Evolutionary conservation across 1,140 invertebrate species (phyloP).

Genomic region (Geopemphigus sp.): DNA sequence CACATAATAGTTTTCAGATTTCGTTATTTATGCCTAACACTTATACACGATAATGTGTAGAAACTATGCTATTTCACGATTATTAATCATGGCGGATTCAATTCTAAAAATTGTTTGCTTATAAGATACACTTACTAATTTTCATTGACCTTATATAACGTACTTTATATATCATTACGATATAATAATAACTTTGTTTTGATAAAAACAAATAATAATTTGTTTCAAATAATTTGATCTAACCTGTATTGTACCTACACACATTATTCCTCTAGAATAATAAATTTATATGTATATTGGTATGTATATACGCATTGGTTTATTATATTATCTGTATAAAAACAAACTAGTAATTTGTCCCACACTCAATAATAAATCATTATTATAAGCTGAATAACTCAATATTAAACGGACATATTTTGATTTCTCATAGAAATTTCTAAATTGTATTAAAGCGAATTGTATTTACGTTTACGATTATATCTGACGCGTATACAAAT

Average conservation of each 20-base stretch:
- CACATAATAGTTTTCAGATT: background rate
- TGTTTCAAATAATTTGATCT: no score
- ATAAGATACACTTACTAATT: background rate
- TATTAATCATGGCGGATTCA: background rate
- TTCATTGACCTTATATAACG: background rate
- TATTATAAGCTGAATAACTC: no score
- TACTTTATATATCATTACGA: background rate
- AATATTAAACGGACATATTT: no score
- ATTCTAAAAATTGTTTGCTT: background rate
- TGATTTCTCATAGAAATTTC: no score
- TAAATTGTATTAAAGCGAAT: no score
- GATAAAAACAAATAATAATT: no score
- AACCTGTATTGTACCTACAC: no score
- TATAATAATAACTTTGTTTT: conserved; percentile 1
- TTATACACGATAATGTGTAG: background rate
- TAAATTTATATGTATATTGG: background rate
- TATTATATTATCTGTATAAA: background rate
- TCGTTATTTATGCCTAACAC: background rate
- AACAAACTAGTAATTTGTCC: background rate
- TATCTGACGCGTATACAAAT: no score
- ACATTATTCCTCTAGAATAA: no score
- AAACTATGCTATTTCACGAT: background rate
- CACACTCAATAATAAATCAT: no score
- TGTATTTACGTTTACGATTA: no score
- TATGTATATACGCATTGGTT: background rate